Base-by-base conservation (phyloP, 2,888 invertebrate genomes). In the Nemotelus pantherinus region DNA sequence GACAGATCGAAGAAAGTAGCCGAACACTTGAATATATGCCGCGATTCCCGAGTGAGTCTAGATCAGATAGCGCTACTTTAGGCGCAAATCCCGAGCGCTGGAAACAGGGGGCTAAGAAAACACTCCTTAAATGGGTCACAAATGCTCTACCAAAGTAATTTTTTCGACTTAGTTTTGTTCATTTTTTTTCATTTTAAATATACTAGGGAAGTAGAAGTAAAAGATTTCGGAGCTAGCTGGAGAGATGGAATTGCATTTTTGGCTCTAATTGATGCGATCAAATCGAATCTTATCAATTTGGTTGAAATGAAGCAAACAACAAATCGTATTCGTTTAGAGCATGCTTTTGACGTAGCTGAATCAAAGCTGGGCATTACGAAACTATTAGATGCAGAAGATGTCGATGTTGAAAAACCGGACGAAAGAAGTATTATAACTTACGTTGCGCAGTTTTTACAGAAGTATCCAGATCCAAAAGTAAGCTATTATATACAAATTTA, bases 361-460 rank as follows among this genome's bases (percentile, higher is more conserved):
- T 90, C 89, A 77, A 94, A 97, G 84, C 89, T 98, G 57, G 98
- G 97, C 79, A 97, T 98, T 83, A 94, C 97, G 43, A 91, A 95
- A 82, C 89, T 98, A 9, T 88, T 98, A 76, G 98, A 98, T 86
- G 95, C 98, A 3, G 98, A 98, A 88, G 97, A 97, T 87, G 97
- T 97, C 72, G 97, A 98, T 86, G 97, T 97, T 45, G 93, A 95
- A 47, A 95, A 95, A 85, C 98, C 98, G 3, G 98, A 98, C 87
- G 98, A 98, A 87, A 94, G 96, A 88, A 97, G 97, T 80, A 96
- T 98, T 83, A 98, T 98, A 98, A 98, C 98, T 48, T 98, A 98
- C 87, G 97, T 98, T 80, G 97, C 98, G 58, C 98, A 98, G 89
- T 98, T 98, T 88, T 90, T 98, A 85, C 97, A 98, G 87, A 96